Evolutionary conservation across 2,797 vertebrate genomes (phyloP), one percentile per base, ranked within the genome.

Genomic region (Chaenodraco wilsoni): DNA sequence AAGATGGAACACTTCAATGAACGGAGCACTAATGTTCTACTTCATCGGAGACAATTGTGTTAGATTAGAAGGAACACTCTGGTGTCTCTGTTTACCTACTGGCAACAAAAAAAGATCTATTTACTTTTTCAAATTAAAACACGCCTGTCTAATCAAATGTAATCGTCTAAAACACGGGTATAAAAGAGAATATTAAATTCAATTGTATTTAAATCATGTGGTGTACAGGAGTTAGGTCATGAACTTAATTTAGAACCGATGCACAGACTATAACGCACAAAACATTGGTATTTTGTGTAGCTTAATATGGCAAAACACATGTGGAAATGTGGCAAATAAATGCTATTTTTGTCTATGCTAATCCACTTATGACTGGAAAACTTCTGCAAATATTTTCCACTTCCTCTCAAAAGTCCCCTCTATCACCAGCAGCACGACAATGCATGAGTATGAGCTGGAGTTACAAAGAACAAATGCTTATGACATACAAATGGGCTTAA

Each of bases 331-430:
- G 81, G 85, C 72, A 68, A 65, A 58, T 17, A 73, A 60, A 40
- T 72, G 65, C 51, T 54, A 43, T 75, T 85, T 82, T 69, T 73
- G 55, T 49, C 23, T 33, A 52, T 59, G 55, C 43, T 78, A 69
- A 80, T 80, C 61, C 61, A 74, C 76, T 74, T 76, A 76, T 67
- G 74, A 86, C 71, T 72, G 72, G 77, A 82, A 84, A 45, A 66
- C 44, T 58, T 85, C 56, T 69, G 65, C 43, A 79, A 63, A 79
- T 85, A 77, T 73, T 72, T 84, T 81, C 79, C 76, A 85, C 69
- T 87, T 90, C 89, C 85, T 81, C 81, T 76, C 13, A 62, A 46
- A 72, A 10, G 55, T 66, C 64, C 64, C 63, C 46, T 67, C 65
- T 49, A 81, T 27, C 9, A 45, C 19, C n/a, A 83, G 55, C 61